Evolutionary conservation across 2,797 vertebrate genomes (phyloP).

Genomic region (Melanitta fusca): DNA sequence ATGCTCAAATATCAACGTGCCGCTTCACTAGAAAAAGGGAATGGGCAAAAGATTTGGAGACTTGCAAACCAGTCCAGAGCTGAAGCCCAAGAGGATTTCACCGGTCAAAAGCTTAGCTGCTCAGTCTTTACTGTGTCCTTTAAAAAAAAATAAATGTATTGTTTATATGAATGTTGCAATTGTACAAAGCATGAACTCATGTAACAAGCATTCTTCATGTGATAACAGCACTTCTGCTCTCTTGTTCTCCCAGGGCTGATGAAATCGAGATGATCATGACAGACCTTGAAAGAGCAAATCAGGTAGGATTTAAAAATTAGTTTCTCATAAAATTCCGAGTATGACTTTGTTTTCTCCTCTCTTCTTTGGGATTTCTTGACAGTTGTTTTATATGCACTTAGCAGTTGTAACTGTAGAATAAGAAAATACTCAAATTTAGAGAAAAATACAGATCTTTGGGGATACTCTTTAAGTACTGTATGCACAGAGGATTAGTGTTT

Average conservation of each 20-base stretch:
- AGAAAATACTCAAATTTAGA: constrained; percentile 39
- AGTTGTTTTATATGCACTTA: background rate
- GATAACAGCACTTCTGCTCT: constrained; percentile 55
- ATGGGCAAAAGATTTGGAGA: background rate
- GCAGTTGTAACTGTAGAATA: constrained; percentile 16
- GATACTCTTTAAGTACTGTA: background rate
- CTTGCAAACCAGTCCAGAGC: background rate
- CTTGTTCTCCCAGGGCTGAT: constrained; percentile 86
- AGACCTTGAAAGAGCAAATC: constrained; percentile 98
- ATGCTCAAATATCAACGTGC: rapidly evolving
- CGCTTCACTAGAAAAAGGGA: rapidly evolving
- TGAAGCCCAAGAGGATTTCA: background rate
- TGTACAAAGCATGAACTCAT: background rate
- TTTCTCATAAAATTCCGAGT: background rate
- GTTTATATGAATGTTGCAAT: background rate
- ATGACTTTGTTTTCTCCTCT: background rate
- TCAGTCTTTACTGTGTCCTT: background rate
- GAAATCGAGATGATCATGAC: constrained; percentile 99
- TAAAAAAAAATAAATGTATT: background rate
- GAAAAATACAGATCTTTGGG: constrained; percentile 23
- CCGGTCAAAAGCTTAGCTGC: background rate
- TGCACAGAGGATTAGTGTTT: background rate
- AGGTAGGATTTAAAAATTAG: constrained; percentile 83
- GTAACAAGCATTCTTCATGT: background rate
- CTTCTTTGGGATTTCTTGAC: background rate